Evolutionary conservation across 2,797 vertebrate species (phyloP), one percentile per base, ranked within the genome.

Genomic region (Epinephelus awoara): DNA sequence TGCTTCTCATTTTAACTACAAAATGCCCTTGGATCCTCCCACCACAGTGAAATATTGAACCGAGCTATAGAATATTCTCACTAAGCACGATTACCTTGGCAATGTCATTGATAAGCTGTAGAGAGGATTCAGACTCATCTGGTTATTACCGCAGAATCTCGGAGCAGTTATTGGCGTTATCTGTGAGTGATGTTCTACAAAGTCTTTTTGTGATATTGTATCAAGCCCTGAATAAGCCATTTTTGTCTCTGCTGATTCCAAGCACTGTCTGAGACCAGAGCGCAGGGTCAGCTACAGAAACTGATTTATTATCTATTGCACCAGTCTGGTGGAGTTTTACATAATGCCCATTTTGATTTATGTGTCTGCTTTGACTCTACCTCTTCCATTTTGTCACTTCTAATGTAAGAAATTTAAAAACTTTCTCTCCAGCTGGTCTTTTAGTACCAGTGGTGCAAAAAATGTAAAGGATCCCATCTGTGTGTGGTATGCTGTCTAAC

Each of bases 61-160:
- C 2, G n/a, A 68, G 72, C 71, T 52, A 70, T 40, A 78, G 59
- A 87, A 85, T 80, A 81, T 89, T 80, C 84, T 71, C 83, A 85
- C 85, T 55, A 77, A 88, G 72, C 64, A 64, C 55, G 56, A 76
- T 88, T 85, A 89, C 85, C 86, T 69, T 85, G 79, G 79, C 82
- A 85, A 85, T 80, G 83, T 84, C 81, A 90, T 61, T 86, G 88
- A 89, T 84, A 82, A 75, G 85, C 83, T 65, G n/a, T 55, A 34
- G 71, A 61, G 83, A 69, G 82, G 87, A 82, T 77, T 79, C 62
- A 55, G 77, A 76, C 79, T 84, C 73, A 80, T 87, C 80, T 83
- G 85, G 72, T 88, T 86, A 82, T 90, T 89, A 84, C 69, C 38
- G 88, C 65, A 55, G 74, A 68, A 88, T 79, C 61, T 84, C 46